Evolutionary conservation across 2,113 vertebrate species (phyloP).

Genomic region (Aviceda subcristata): DNA sequence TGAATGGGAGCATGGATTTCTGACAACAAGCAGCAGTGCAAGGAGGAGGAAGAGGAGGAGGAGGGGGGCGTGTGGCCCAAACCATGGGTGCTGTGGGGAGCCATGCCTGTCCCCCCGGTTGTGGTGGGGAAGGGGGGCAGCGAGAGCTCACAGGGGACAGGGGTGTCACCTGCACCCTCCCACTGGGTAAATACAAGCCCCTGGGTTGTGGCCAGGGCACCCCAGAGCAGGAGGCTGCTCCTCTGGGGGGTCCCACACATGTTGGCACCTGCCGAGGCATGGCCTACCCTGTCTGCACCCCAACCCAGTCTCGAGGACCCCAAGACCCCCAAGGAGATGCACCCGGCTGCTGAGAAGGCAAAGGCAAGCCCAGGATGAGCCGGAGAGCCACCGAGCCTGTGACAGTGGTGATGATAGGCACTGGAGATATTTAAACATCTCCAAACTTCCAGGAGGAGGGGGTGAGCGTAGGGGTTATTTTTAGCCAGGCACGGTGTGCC

Average conservation of each 20-base stretch:
- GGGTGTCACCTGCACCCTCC: not conserved
- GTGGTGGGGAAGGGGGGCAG: not conserved
- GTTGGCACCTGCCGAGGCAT: not conserved
- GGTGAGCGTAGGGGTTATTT: not conserved
- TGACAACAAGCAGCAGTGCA: rapidly evolving
- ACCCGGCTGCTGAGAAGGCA: not conserved
- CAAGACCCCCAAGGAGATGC: rapidly evolving
- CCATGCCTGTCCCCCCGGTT: no score
- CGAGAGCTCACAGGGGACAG: rapidly evolving
- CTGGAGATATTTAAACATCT: not conserved
- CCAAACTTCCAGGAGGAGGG: not conserved
- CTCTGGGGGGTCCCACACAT: not conserved
- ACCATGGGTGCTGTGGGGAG: rapidly evolving
- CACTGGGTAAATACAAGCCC: rapidly evolving
- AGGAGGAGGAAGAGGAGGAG: not conserved
- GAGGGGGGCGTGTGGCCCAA: rapidly evolving
- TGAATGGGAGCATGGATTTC: not conserved
- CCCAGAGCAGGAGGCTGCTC: not conserved
- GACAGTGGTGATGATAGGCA: not conserved
- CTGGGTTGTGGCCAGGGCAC: not conserved
- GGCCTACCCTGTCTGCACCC: not conserved
- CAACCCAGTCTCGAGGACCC: rapidly evolving
- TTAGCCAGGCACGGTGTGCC: not conserved
- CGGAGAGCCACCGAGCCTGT: rapidly evolving
- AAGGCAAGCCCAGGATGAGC: rapidly evolving